Evolutionary conservation across 2,888 invertebrate species (phyloP).

Genomic region (Euclidia mi): DNA sequence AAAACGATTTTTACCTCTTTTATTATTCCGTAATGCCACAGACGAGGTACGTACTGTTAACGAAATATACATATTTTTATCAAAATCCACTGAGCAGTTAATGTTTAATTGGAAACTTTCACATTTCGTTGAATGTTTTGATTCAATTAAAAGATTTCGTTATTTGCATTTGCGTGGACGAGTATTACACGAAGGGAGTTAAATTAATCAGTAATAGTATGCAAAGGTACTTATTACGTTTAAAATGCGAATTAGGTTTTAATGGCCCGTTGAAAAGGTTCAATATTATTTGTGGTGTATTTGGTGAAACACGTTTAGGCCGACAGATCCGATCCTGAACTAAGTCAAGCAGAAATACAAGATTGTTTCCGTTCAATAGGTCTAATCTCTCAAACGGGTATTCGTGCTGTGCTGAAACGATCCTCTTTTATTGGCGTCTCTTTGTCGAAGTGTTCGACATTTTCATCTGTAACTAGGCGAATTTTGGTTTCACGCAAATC

Average conservation of each 20-base stretch:
- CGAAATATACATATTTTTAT: constrained; percentile 6
- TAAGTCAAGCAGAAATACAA: constrained; percentile 86
- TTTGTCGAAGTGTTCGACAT: constrained; percentile 79
- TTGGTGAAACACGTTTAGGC: constrained; percentile 67
- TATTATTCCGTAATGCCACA: constrained; percentile 14
- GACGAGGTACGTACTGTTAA: neutral
- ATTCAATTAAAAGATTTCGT: constrained; percentile 39
- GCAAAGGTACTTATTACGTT: constrained; percentile 8
- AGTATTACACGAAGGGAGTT: neutral
- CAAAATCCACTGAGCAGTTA: constrained; percentile 32
- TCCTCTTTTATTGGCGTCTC: constrained; percentile 85
- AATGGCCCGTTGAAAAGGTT: constrained; percentile 31
- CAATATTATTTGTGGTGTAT: constrained; percentile 56
- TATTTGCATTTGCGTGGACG: constrained; percentile 10
- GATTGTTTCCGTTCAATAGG: constrained; percentile 88
- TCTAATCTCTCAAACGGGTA: constrained; percentile 86
- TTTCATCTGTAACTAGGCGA: constrained; percentile 62
- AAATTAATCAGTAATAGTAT: constrained; percentile 2
- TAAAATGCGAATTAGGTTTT: constrained; percentile 3
- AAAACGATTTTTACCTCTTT: constrained; percentile 29
- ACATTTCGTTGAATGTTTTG: constrained; percentile 30
- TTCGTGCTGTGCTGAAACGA: constrained; percentile 86
- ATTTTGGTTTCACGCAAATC: constrained; percentile 55
- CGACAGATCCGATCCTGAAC: constrained; percentile 69
- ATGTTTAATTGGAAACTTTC: constrained; percentile 46